Conservation (phyloP, 2,888 invertebrate genomes). For the Andrena haemorrhoa region DNA sequence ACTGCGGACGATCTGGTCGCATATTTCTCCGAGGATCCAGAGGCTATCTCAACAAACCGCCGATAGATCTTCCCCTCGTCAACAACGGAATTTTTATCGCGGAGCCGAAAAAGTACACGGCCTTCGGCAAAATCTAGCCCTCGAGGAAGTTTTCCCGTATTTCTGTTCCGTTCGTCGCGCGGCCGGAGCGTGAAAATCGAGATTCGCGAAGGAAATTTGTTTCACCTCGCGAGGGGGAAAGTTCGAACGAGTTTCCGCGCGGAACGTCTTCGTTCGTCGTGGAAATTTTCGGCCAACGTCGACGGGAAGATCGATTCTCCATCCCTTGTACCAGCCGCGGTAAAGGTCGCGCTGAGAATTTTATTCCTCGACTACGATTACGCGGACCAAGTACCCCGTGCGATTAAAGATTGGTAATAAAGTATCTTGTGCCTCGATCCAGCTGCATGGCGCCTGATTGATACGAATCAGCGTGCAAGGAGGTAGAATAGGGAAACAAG, state of each 20-base stretch:
- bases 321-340: too few species aligned
- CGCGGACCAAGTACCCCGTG: too few species aligned
- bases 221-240: constrained; percentile 1
- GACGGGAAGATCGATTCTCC: constrained; percentile 1
- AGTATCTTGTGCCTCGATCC: not conserved
- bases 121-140: not conserved
- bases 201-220: not conserved
- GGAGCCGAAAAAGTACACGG: not conserved
- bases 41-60: not conserved
- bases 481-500: not conserved
- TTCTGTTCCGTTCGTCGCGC: not conserved
- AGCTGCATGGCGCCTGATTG: too few species aligned
- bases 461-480: not conserved
- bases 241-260: constrained; percentile 1
- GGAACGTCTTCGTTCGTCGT: not conserved
- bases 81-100: not conserved
- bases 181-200: not conserved
- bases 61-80: not conserved
- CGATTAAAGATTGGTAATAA: not conserved
- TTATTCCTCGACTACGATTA: too few species aligned
- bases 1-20: not conserved
- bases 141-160: not conserved
- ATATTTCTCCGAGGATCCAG: not conserved
- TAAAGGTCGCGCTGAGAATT: too few species aligned
- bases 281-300: not conserved